These are phyloP conservation scores for Papilio machaon DNA, from an alignment of 1,140 invertebrate species.

Conservation along the genomic window DNA sequence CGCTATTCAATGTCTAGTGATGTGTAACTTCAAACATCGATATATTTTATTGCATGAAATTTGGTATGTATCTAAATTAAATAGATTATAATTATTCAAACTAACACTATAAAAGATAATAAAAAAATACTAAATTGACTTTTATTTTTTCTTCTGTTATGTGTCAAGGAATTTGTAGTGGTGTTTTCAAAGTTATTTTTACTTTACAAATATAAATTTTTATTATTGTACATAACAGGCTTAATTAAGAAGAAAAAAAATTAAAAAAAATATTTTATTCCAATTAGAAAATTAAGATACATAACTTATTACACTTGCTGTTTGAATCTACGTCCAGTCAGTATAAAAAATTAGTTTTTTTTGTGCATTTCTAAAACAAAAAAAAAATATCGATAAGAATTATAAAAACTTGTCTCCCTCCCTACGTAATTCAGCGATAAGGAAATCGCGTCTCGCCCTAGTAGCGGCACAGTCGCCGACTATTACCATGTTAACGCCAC, in stretches of 20 bases:
- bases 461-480: constrained; percentile 6
- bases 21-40: constrained; percentile 15
- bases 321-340: background rate
- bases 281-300: background rate
- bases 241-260: no score
- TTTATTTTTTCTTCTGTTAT: no score
- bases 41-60: background rate
- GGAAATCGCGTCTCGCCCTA: background rate
- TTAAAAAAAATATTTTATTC: no score
- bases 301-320: background rate
- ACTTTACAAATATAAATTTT: no score
- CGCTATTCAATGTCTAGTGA: background rate
- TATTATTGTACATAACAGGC: no score
- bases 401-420: background rate
- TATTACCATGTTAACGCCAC: constrained; percentile 1
- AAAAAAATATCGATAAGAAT: constrained; percentile 17
- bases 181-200: no score
- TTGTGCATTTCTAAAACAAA: background rate
- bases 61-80: background rate
- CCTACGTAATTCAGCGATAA: background rate
- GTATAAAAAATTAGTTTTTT: background rate
- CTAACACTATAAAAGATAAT: no score
- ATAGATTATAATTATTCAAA: no score
- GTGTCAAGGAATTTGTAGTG: no score
- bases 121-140: no score